Evolutionary conservation across 2,113 vertebrate species (phyloP).

Genomic region (Gadus chalcogrammus): DNA sequence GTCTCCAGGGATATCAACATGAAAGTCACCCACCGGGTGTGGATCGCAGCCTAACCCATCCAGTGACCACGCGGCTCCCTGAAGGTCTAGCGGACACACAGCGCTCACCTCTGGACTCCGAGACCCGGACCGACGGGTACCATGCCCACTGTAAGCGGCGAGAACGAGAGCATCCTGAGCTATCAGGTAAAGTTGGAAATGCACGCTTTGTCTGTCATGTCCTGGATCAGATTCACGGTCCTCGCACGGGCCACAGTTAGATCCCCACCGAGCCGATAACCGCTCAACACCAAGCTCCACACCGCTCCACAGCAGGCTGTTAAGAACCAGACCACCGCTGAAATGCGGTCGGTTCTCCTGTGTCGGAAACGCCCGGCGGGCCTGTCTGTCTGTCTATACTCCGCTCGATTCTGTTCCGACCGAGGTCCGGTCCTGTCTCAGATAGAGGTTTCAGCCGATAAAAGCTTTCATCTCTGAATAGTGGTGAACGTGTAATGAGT

Average conservation of each 20-base stretch:
- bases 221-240: no score
- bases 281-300: background rate
- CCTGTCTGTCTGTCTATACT: no score
- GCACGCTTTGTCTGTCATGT: background rate
- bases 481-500: no score
- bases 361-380: background rate
- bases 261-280: no score
- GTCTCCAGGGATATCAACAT: no score
- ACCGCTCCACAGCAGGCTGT: background rate
- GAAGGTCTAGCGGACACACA: background rate
- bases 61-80: background rate
- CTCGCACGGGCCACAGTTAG: no score
- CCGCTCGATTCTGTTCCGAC: no score
- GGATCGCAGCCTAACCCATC: no score
- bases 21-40: no score
- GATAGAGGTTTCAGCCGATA: no score
- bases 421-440: no score
- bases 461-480: no score
- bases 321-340: background rate
- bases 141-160: conserved; percentile 75
- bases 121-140: conserved; percentile 31
- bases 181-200: conserved; percentile 76
- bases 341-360: background rate
- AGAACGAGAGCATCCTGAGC: conserved; percentile 76
- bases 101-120: conserved; percentile 39